Base-by-base conservation (phyloP, 2,888 invertebrate genomes). In the Athalia cordata region DNA sequence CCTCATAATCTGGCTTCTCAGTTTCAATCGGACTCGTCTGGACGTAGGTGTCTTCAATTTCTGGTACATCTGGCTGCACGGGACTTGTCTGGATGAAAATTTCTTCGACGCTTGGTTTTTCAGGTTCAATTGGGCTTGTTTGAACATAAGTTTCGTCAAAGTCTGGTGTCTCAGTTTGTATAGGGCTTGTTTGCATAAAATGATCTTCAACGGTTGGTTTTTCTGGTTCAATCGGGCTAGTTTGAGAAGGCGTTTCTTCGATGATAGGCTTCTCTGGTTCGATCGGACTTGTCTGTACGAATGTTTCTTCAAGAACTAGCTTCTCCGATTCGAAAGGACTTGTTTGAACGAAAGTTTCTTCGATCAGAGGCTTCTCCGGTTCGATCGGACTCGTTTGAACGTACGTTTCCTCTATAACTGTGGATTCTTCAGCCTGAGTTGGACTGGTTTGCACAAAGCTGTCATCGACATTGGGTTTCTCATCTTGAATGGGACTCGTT, bases 1-100 rank as follows among this genome's bases (percentile, higher is more conserved):
- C 82, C 29, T 80, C 43, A 76, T 79, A 76, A 11, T 78, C 68
- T 67, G 91, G 85, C 7, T 93, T 93, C 86, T 93, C 93, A 64
- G 92, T 92, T 50, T 91, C 79, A 43, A 83, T 84, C 78, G 89
- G 88, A 78, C 84, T 91, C 3, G 92, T 92, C 89, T 93, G 93
- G 49, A 91, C 88, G 66, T 91, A 90, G 29, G 87, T 85, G 78
- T 90, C 89, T 77, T 85, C 83, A 9, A 86, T 85, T 79, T 85
- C 79, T 77, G 91, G 85, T n/a, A 93, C 92, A 86, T 93, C 47
- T 47, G 70, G 66, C 45, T 66, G 77, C 50, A 7, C 66, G 47
- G 77, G 75, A 61, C n/a, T 79, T 49, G 81, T 64, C 49, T 82
- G 70, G 93, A 64, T 92, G 92, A 29, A 75, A 50, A 9, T 62